Evolutionary conservation across 2,888 invertebrate genomes (phyloP).

Genomic region (Lasiommata megera): DNA sequence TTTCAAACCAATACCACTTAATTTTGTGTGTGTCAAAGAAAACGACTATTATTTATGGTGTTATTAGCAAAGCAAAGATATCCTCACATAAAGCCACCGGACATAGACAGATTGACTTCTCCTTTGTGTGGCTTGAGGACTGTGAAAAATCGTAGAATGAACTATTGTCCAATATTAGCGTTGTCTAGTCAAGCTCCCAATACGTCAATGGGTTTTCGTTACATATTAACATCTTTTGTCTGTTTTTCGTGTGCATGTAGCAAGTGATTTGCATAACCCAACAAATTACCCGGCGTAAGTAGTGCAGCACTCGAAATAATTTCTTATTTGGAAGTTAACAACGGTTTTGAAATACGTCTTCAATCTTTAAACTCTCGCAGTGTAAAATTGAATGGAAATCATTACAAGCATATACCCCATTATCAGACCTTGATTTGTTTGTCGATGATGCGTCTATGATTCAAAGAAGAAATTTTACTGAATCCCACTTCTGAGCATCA

Average conservation of each 20-base stretch:
- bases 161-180: conserved; percentile 46
- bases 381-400: too few species aligned
- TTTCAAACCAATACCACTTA: too few species aligned
- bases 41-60: conserved; percentile 40
- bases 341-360: too few species aligned
- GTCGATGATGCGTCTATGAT: too few species aligned
- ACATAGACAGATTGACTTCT: conserved; percentile 36
- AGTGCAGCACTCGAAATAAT: too few species aligned
- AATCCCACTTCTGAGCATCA: too few species aligned
- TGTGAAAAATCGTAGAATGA: conserved; percentile 36
- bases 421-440: too few species aligned
- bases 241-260: background rate
- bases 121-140: conserved; percentile 42
- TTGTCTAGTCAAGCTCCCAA: conserved; percentile 40
- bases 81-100: conserved; percentile 44
- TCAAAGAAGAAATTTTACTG: too few species aligned
- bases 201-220: conserved; percentile 26
- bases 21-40: conserved; percentile 33
- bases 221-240: conserved; percentile 11
- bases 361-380: too few species aligned
- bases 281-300: background rate
- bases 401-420: too few species aligned
- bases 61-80: conserved; percentile 44
- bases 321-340: too few species aligned
- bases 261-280: background rate